Conservation (phyloP, 2,113 vertebrate species). For the Cettia cetti region DNA sequence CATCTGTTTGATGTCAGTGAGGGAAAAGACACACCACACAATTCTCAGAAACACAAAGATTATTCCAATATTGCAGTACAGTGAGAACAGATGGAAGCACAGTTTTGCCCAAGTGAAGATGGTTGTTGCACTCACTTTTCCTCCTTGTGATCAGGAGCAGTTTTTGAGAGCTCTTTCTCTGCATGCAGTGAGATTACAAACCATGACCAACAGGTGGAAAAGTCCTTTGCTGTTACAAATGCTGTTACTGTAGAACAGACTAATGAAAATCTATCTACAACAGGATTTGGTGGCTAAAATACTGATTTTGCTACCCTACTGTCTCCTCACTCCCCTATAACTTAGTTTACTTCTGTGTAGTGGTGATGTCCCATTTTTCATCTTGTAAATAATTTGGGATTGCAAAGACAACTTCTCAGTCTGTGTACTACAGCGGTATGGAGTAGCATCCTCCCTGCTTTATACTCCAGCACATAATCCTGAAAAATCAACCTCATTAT, state of each 20-base stretch:
- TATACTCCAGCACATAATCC: neutral
- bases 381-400: neutral
- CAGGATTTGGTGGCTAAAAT: neutral
- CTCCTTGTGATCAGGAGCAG: neutral
- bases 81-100: neutral
- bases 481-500: neutral
- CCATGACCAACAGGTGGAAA: neutral
- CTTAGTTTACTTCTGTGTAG: neutral
- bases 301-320: neutral
- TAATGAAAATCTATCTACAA: neutral
- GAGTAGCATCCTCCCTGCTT: neutral
- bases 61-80: neutral
- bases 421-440: accelerated
- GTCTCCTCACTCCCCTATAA: neutral
- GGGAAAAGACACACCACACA: accelerated
- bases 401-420: neutral
- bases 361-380: neutral
- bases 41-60: neutral
- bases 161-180: neutral
- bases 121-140: neutral
- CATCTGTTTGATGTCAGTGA: neutral
- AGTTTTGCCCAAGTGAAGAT: neutral
- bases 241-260: neutral
- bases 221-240: neutral
- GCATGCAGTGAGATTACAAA: neutral